Base-by-base conservation (phyloP, 1,140 invertebrate genomes). In the Temnothorax nylanderi region DNA sequence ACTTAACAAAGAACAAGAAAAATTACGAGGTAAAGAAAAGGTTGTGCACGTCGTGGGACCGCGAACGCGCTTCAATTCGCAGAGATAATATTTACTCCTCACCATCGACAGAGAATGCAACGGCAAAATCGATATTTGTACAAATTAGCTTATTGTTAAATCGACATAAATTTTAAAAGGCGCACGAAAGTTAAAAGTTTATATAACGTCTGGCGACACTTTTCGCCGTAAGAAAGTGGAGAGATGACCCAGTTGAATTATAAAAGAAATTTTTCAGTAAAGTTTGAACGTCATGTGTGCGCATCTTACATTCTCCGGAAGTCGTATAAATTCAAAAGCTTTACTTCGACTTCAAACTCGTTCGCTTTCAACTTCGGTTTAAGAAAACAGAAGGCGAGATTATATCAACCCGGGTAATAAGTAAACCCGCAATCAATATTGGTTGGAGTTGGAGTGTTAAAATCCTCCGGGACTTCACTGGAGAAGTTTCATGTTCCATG, bases 361-460 rank as follows among this genome's bases (percentile, higher is more conserved):
- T 26, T 34, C n/a, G 51, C 16, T n/a, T 37, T 78, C n/a, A 49
- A 69, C 21, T 49, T 47, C 60, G 11, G 11, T 8, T 26, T 26
- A 47, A 74, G 41, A 54, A 10, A 26, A 54, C 37, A n/a, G 49
- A 60, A 56, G 77, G 51, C 13, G 64, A 78, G 64, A 76, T 90
- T 90, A 82, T 58, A 51, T 86, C 47, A 47, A 37, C 16, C 13
- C 13, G 71, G 56, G 72, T 90, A 86, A 90, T 90, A 90, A 86
- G 86, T 58, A 85, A 32, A 16, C 88, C 58, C 13, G 34, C 77
- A 82, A 88, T 85, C 71, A 78, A 81, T 90, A 86, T n/a, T n/a
- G n/a, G n/a, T n/a, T 51, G 18, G 56, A 21, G 49, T 56, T 69
- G 32, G 44, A 62, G 21, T 76, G 47, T 60, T 54, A 58, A 89